These are phyloP conservation scores for Champsocephalus gunnari DNA, from an alignment of 2,797 vertebrate species.

Conservation along the genomic window DNA sequence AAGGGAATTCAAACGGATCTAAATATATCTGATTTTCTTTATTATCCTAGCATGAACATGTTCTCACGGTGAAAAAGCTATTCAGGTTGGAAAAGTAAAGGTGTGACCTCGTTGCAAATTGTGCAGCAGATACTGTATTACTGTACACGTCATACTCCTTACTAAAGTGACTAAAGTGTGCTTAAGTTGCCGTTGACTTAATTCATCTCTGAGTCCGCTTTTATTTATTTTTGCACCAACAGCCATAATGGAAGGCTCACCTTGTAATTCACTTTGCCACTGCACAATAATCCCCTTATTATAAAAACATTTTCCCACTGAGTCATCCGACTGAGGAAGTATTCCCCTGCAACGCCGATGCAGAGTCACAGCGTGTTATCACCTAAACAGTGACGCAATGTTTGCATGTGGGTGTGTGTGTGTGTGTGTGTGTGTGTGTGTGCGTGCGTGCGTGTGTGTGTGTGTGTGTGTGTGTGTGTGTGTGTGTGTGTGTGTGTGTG, in stretches of 20 bases:
- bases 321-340: conserved; percentile 59
- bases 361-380: conserved; percentile 36
- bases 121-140: background rate
- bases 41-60: background rate
- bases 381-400: conserved; percentile 40
- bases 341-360: conserved; percentile 39
- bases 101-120: background rate
- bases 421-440: background rate
- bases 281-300: conserved; percentile 73
- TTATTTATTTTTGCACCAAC: conserved; percentile 48
- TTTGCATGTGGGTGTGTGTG: conserved; percentile 8
- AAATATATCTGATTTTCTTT: background rate
- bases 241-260: conserved; percentile 47
- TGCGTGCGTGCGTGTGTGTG: background rate
- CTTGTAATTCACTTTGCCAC: conserved; percentile 71
- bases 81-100: background rate
- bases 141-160: background rate
- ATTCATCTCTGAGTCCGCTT: conserved; percentile 50
- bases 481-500: background rate
- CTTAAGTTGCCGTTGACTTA: conserved; percentile 38
- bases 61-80: background rate
- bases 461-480: conserved; percentile 7
- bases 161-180: conserved; percentile 16
- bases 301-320: conserved; percentile 69
- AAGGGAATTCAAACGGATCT: conserved; percentile 26